These are phyloP conservation scores for Empis stercorea DNA, from an alignment of 2,888 invertebrate species.

Conservation along the genomic window DNA sequence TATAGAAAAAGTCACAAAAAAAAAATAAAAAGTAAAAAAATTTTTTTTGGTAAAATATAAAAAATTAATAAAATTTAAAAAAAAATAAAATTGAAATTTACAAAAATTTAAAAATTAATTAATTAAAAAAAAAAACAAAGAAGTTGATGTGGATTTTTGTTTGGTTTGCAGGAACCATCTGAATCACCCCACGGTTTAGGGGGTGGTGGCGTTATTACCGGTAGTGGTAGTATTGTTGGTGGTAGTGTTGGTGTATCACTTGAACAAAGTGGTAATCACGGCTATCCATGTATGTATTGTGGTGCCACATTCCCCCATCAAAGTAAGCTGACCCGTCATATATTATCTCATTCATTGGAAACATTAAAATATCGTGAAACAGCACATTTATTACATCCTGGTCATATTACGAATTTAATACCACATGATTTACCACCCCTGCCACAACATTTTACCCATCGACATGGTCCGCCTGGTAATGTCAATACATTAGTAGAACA, in stretches of 20 bases:
- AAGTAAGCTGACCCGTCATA: constrained; percentile 81
- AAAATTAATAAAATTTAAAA: constrained; percentile 14
- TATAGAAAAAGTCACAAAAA: constrained; percentile 7
- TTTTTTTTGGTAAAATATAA: constrained; percentile 12
- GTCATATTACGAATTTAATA: constrained; percentile 43
- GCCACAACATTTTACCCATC: constrained; percentile 34
- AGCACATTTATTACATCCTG: constrained; percentile 48
- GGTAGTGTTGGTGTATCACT: constrained; percentile 10
- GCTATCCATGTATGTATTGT: constrained; percentile 79
- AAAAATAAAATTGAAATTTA: constrained; percentile 15
- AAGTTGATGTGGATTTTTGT: constrained; percentile 83
- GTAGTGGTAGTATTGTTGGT: constrained; percentile 16
- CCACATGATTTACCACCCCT: constrained; percentile 29
- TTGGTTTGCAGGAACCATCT: constrained; percentile 81
- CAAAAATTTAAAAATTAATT: constrained; percentile 17
- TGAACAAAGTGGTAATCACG: constrained; percentile 22
- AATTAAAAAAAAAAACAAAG: constrained; percentile 36
- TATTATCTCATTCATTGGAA: constrained; percentile 78
- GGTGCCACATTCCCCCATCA: constrained; percentile 78
- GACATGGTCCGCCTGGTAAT: not conserved
- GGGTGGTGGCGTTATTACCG: constrained; percentile 22
- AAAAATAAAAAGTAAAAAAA: constrained; percentile 1
- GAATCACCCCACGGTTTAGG: constrained; percentile 53
- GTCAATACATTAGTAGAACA: constrained; percentile 16
- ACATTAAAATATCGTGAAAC: constrained; percentile 72